Evolutionary conservation across 1,140 invertebrate genomes (phyloP).

Genomic region (Diabrotica undecimpunctata): DNA sequence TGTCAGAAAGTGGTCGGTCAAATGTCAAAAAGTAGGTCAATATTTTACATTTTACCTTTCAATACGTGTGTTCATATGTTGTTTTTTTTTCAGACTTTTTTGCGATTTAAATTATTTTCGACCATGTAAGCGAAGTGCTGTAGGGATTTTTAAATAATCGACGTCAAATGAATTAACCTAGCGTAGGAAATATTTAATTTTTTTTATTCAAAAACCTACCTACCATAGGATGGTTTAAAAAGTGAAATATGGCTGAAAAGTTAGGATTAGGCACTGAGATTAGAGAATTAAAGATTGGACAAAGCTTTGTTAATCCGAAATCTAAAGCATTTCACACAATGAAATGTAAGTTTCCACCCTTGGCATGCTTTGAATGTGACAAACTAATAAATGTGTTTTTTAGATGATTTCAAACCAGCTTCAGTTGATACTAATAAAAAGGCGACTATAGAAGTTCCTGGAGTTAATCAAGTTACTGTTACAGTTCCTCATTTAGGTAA

Average conservation of each 20-base stretch:
- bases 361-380: neutral
- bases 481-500: constrained; percentile 85
- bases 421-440: constrained; percentile 89
- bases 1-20: constrained; percentile 9
- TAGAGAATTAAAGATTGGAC: constrained; percentile 77
- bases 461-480: constrained; percentile 85
- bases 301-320: constrained; percentile 72
- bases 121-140: neutral
- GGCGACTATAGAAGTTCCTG: constrained; percentile 82
- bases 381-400: constrained; percentile 40
- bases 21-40: constrained; percentile 44
- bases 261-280: constrained; percentile 71
- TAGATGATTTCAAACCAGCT: constrained; percentile 97
- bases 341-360: constrained; percentile 69
- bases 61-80: constrained; percentile 45
- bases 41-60: constrained; percentile 33
- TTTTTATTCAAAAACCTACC: constrained; percentile 8
- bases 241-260: constrained; percentile 63
- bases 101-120: neutral
- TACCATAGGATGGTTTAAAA: constrained; percentile 25
- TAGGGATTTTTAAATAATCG: neutral
- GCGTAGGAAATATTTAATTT: neutral
- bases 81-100: constrained; percentile 15
- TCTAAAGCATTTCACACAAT: constrained; percentile 77
- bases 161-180: neutral